phyloP scores from a whole-genome alignment of 2,888 invertebrate species.

The Stenichneumon culpator region DNA sequence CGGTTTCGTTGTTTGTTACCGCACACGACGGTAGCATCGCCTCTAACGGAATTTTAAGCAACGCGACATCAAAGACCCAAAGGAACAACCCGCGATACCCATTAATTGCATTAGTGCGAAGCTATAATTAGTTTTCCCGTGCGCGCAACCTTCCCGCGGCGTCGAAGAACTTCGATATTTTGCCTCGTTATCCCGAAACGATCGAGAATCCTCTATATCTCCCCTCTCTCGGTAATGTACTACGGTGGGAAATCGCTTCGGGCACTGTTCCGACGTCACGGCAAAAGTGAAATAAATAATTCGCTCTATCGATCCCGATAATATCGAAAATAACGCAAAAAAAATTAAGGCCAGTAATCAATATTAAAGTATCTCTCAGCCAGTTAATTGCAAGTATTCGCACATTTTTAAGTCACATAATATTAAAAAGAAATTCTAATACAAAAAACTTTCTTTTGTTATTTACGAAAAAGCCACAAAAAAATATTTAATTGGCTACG shows the following conservation, averaged over 20 bases:
- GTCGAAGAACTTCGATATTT: constrained; percentile 64
- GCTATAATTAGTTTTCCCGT: constrained; percentile 75
- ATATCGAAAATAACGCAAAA: neutral
- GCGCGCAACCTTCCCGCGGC: constrained; percentile 40
- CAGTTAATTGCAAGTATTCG: neutral
- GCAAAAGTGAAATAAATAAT: neutral
- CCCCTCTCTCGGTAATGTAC: neutral
- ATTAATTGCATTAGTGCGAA: constrained; percentile 76
- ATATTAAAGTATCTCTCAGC: neutral
- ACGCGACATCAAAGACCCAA: constrained; percentile 73
- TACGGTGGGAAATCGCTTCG: constrained; percentile 2
- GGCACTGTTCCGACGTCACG: constrained; percentile 23
- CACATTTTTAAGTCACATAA: neutral
- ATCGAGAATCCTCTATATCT: constrained; percentile 29
- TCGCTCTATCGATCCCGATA: constrained; percentile 3
- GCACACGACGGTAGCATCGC: constrained; percentile 49
- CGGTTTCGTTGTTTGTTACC: constrained; percentile 55
- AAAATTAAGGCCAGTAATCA: neutral
- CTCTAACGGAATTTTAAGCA: constrained; percentile 74
- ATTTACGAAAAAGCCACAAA: too few relatives aligned
- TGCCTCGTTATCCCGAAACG: constrained; percentile 49
- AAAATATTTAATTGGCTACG: neutral
- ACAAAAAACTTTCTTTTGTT: too few relatives aligned
- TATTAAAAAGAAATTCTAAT: neutral
- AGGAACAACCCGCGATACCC: constrained; percentile 69